Evolutionary conservation across 2,113 vertebrate species (phyloP).

Genomic region (Cyanoramphus novaezelandiae): DNA sequence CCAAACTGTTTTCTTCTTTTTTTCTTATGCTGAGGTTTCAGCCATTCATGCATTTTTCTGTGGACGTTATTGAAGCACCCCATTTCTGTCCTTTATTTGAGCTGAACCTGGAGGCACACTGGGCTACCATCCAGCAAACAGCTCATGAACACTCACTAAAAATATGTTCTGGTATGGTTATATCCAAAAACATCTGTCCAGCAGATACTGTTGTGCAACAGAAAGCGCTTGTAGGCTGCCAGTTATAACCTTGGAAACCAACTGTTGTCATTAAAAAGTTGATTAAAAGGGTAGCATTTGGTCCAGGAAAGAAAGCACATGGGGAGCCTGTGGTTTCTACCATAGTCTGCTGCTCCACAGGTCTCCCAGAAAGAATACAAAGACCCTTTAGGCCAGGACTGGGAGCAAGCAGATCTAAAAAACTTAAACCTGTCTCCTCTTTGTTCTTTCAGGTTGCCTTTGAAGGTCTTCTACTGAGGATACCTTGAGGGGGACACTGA

Average conservation of each 20-base stretch:
- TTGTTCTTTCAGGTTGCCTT: neutral
- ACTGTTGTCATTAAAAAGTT: neutral
- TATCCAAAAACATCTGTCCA: slow-evolving; percentile 22
- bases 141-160: slow-evolving; percentile 24
- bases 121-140: slow-evolving; percentile 25
- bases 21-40: neutral
- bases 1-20: neutral
- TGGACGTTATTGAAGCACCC: neutral
- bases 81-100: slow-evolving; percentile 18
- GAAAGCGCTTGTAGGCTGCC: neutral
- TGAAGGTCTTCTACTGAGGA: neutral
- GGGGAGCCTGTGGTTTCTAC: neutral
- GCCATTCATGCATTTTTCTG: neutral
- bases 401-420: neutral
- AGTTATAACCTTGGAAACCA: neutral
- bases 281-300: neutral
- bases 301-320: neutral
- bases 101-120: neutral
- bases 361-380: neutral
- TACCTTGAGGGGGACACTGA: accelerated
- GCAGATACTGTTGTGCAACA: slow-evolving; percentile 31
- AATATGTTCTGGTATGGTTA: neutral
- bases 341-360: neutral
- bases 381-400: neutral
- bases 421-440: neutral